Evolutionary conservation across 2,888 invertebrate species (phyloP).

Genomic region (Altica lythri): DNA sequence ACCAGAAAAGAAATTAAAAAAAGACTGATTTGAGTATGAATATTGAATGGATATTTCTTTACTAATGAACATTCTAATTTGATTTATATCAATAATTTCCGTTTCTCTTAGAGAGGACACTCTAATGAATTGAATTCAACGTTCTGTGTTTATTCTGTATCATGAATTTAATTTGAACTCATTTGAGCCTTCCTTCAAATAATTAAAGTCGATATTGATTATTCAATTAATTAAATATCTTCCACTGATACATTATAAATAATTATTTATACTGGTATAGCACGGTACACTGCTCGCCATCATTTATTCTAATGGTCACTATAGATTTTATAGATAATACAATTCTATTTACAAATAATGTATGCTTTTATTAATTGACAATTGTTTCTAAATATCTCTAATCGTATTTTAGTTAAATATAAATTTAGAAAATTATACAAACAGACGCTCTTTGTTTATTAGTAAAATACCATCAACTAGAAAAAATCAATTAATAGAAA

Average conservation of each 20-base stretch:
- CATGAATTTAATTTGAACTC: slow-evolving; percentile 31
- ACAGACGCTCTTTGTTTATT: no score
- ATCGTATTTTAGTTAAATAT: no score
- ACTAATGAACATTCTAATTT: slow-evolving; percentile 26
- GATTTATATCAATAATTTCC: slow-evolving; percentile 33
- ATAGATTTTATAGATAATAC: slow-evolving; percentile 13
- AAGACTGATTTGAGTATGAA: slow-evolving; percentile 13
- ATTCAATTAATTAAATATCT: slow-evolving; percentile 39
- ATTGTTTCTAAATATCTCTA: no score
- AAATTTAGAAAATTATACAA: no score
- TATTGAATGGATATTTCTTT: slow-evolving; percentile 7
- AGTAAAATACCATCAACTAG: no score
- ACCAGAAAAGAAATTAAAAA: slow-evolving; percentile 2
- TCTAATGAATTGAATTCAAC: slow-evolving; percentile 24
- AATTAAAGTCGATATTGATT: slow-evolving; percentile 37
- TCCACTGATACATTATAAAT: slow-evolving; percentile 35
- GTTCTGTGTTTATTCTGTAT: slow-evolving; percentile 19
- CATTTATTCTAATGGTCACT: slow-evolving; percentile 12
- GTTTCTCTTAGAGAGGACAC: slow-evolving; percentile 15
- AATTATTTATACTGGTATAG: slow-evolving; percentile 27
- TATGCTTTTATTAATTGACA: slow-evolving; percentile 18
- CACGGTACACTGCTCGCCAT: not conserved
- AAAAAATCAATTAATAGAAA: no score
- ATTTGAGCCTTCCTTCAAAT: slow-evolving; percentile 32
- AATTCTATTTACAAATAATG: slow-evolving; percentile 18